phyloP scores from a whole-genome alignment of 2,888 invertebrate genomes.

The Ischnus inquisitorius region DNA sequence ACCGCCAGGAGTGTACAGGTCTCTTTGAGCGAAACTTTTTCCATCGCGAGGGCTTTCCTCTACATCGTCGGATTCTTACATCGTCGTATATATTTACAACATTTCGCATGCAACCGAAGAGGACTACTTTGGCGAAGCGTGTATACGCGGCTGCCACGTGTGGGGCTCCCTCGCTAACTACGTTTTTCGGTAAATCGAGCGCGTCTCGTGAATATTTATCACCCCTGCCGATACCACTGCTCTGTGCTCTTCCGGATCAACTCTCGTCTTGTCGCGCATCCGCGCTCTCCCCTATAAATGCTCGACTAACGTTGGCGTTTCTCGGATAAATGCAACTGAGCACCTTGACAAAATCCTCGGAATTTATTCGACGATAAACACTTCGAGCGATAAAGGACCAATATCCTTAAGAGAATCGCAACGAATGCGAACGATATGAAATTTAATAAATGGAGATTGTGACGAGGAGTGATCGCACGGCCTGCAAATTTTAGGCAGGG shows the following conservation, averaged over 20 bases:
- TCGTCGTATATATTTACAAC: not conserved
- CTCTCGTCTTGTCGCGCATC: not conserved
- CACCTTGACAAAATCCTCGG: not conserved
- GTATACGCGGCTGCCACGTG: not conserved
- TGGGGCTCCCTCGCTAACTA: not conserved
- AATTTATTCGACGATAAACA: constrained; percentile 18
- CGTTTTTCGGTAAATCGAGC: constrained; percentile 38
- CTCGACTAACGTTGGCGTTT: not conserved
- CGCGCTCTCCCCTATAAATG: not conserved
- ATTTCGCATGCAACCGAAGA: not conserved
- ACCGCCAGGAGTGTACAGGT: constrained; percentile 11
- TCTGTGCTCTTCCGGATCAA: not conserved
- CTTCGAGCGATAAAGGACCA: constrained; percentile 2
- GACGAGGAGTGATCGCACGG: too few relatives aligned
- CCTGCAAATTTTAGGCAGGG: too few relatives aligned
- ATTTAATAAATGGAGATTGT: too few relatives aligned
- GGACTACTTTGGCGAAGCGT: not conserved
- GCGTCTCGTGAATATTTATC: constrained; percentile 38
- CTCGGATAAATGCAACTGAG: too few relatives aligned
- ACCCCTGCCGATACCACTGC: not conserved
- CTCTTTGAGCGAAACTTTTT: constrained; percentile 8
- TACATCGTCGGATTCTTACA: not conserved
- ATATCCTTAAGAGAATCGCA: not conserved
- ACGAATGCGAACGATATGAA: not conserved
- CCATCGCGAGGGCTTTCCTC: not conserved